These are phyloP conservation scores for Clarias magur DNA, from an alignment of 2,113 vertebrate species.

Conservation along the genomic window DNA sequence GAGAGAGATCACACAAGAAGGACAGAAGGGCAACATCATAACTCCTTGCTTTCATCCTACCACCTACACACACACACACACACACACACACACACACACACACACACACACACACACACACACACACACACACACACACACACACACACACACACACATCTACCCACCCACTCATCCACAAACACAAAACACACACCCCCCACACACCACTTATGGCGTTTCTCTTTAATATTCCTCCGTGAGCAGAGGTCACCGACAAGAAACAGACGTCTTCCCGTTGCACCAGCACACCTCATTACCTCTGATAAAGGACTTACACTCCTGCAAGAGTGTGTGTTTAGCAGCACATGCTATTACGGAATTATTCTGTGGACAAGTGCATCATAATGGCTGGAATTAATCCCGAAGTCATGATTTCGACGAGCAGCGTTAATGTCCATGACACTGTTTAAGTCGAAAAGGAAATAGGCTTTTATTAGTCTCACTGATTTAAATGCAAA, in stretches of 20 bases:
- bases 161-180: constrained; percentile 39
- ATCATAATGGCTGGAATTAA: background rate
- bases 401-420: background rate
- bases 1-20: constrained; percentile 14
- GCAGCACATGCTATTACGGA: background rate
- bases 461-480: background rate
- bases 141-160: constrained; percentile 30
- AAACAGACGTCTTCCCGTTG: constrained; percentile 46
- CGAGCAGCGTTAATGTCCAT: too few species aligned
- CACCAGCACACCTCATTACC: constrained; percentile 45
- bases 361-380: background rate
- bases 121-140: constrained; percentile 42
- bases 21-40: constrained; percentile 50
- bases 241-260: constrained; percentile 45
- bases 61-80: constrained; percentile 29
- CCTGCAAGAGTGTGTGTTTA: constrained; percentile 13
- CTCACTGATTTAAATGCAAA: background rate
- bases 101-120: constrained; percentile 45
- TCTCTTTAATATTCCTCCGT: constrained; percentile 53
- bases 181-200: constrained; percentile 10
- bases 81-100: constrained; percentile 44
- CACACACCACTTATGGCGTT: constrained; percentile 25
- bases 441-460: background rate
- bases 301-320: constrained; percentile 50
- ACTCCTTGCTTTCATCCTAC: constrained; percentile 62